phyloP scores from a whole-genome alignment of 2,113 vertebrate genomes.

The Hemibagrus wyckioides region DNA sequence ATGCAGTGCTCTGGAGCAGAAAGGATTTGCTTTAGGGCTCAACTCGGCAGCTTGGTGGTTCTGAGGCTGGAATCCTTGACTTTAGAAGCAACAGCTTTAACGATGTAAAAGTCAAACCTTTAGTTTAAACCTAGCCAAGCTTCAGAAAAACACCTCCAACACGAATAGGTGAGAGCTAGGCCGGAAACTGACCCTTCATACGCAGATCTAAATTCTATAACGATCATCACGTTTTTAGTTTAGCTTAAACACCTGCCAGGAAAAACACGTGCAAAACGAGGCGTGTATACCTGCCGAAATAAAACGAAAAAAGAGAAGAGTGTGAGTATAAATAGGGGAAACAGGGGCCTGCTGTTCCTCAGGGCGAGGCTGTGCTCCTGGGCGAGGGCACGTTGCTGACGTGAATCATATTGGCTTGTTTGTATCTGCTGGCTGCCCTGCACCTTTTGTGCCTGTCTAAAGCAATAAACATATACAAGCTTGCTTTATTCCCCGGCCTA shows the following conservation, averaged over 20 bases:
- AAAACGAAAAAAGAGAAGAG: not conserved
- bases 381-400: conserved; percentile 53
- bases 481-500: conserved; percentile 65
- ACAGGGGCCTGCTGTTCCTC: conserved; percentile 53
- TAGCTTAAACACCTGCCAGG: not conserved
- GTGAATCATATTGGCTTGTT: conserved; percentile 66
- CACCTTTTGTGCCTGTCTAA: conserved; percentile 67
- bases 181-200: not conserved
- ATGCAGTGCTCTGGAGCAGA: no score
- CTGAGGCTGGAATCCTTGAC: no score
- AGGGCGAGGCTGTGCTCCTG: conserved; percentile 52
- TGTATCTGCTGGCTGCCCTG: conserved; percentile 58
- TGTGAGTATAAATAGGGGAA: conserved; percentile 63
- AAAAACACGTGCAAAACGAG: not conserved
- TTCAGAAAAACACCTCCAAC: not conserved
- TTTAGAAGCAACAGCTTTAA: not conserved
- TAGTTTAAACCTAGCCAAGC: not conserved
- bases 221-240: not conserved
- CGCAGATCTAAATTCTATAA: not conserved
- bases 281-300: not conserved
- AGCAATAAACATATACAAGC: conserved; percentile 72
- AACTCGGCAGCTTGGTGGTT: no score
- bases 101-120: not conserved
- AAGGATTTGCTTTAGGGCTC: no score
- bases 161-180: not conserved